Base-by-base conservation (phyloP, 1,140 invertebrate genomes). In the Bombus ignitus region DNA sequence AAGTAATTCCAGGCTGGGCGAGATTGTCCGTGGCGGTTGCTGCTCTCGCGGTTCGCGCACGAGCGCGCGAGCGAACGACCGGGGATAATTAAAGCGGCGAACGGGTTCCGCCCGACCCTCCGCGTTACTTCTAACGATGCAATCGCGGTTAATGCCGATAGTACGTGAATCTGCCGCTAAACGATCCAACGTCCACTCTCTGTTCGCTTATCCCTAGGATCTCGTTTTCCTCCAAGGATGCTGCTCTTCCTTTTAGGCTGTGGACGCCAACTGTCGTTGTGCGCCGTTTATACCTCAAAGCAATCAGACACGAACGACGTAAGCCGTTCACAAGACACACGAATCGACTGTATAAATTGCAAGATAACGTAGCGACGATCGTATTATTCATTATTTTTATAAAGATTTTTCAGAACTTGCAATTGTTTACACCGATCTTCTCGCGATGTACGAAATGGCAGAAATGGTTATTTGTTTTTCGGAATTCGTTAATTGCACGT, bases 31-130 rank as follows among this genome's bases (percentile, higher is more conserved):
- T 28, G 57, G 73, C n/a, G n/a, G n/a, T 10, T 32, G n/a, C 65
- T 32, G 13, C n/a, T 62, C 71, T 32, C 73, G 47, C 47, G 47
- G 13, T 2, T 32, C n/a, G 73, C 32, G 53, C 39, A 28, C 28
- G 28, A 28, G 35, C 25, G 22, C 72, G 39, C 71, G 13, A 32
- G 37, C 73, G 25, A 47, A 25, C 74, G 47, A 76, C 53, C 57
- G 28, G 18, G 53, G 83, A 80, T 80, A 85, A 85, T 85, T 85
- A 85, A 85, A 85, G 10, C 53, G 57, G 68, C 77, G 68, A 85
- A 80, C 71, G 66, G 9, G 78, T 62, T 22, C 35, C 12, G 10
- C n/a, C 44, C 18, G 13, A 18, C 22, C 32, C 25, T 15, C 22
- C 10, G 44, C 32, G 62, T 78, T 44, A 22, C 81, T 35, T 53